These are phyloP conservation scores for Scyliorhinus canicula DNA, from an alignment of 2,797 vertebrate species.

Conservation along the genomic window DNA sequence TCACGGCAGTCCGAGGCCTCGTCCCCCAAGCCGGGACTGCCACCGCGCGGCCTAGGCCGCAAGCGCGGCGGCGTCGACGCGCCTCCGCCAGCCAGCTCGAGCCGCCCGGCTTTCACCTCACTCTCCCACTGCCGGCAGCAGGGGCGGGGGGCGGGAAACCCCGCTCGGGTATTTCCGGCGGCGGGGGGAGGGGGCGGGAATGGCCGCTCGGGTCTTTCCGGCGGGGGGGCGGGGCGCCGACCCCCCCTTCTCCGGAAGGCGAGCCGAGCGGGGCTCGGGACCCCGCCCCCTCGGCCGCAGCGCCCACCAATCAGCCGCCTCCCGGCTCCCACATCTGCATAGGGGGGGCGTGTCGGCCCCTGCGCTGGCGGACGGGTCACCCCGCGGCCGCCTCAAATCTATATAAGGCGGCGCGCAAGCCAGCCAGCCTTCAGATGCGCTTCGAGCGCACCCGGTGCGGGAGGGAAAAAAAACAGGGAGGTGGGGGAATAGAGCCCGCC, in stretches of 20 bases:
- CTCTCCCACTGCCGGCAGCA: neutral
- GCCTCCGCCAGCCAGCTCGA: too few species aligned
- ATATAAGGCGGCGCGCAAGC: slow-evolving; percentile 10
- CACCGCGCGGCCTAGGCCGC: neutral
- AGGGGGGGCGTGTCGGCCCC: neutral
- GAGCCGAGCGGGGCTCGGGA: too few species aligned
- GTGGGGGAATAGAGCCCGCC: too few species aligned
- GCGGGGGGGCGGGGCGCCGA: too few species aligned
- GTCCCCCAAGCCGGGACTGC: too few species aligned
- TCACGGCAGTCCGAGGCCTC: neutral
- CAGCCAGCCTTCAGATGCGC: neutral
- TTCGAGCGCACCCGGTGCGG: slow-evolving; percentile 8
- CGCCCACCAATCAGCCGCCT: neutral
- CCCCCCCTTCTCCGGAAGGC: too few species aligned
- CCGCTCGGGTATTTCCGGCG: neutral
- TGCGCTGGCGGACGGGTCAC: neutral
- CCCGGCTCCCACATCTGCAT: neutral
- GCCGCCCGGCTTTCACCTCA: neutral
- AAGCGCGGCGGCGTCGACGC: neutral
- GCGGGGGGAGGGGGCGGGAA: too few species aligned
- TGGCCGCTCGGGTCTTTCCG: too few species aligned
- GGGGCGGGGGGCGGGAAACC: too few species aligned
- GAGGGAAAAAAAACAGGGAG: neutral
- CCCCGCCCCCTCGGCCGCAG: neutral
- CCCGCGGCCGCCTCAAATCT: neutral